Percentiles rank a stretch among this genome's conserved stretches.
phyloP scores from a whole-genome alignment of 2,113 vertebrate species.

The Pteruthius melanotis region DNA sequence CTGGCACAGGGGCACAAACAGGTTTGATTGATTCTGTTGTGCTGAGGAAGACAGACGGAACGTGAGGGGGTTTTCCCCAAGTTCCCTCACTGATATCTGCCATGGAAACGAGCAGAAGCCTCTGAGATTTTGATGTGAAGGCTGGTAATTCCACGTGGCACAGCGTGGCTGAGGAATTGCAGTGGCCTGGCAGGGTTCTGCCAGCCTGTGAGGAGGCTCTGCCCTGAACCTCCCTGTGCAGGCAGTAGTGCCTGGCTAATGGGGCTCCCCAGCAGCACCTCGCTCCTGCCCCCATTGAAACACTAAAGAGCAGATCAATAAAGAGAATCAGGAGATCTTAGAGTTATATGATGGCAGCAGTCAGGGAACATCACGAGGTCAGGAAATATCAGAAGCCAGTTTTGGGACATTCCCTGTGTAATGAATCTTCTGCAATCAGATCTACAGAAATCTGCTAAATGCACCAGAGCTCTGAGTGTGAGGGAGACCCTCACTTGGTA shows the following conservation, averaged over 20 bases:
- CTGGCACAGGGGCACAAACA: neutral
- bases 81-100: neutral
- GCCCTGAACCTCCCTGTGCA: neutral
- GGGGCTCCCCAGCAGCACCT: neutral
- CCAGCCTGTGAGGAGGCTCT: neutral
- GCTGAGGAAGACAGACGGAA: neutral
- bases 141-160: fast-evolving
- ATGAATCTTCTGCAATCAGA: neutral
- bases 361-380: constrained; percentile 3
- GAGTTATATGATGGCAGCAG: neutral
- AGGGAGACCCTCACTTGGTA: neutral
- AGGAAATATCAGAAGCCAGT: neutral
- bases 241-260: neutral
- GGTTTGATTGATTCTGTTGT: neutral
- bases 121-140: neutral
- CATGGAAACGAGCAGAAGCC: neutral
- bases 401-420: neutral
- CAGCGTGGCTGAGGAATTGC: neutral
- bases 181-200: neutral
- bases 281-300: neutral
- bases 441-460: neutral
- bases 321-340: neutral
- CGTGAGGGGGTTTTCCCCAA: neutral
- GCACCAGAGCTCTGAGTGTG: neutral
- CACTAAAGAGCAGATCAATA: constrained; percentile 8